Conservation (phyloP, 2,888 invertebrate species). For the Amphipyra tragopoginis region DNA sequence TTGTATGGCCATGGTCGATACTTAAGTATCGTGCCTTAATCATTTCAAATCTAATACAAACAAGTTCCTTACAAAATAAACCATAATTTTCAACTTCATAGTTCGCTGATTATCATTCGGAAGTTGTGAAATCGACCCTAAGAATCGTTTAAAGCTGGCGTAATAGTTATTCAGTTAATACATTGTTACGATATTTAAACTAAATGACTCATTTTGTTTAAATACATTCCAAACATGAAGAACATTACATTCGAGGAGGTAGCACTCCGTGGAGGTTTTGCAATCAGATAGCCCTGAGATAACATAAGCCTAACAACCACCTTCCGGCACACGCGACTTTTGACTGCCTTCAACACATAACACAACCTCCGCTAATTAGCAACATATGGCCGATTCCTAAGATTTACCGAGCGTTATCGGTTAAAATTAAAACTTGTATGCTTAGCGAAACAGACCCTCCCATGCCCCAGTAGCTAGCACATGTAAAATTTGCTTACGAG, state of each 20-base stretch:
- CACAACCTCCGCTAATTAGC: conserved; percentile 76
- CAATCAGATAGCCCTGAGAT: conserved; percentile 86
- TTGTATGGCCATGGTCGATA: no score
- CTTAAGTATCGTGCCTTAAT: no score
- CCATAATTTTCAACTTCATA: conserved; percentile 30
- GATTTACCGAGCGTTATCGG: no score
- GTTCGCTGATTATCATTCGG: conserved; percentile 34
- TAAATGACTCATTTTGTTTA: conserved; percentile 54
- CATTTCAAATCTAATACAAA: no score
- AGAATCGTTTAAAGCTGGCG: conserved; percentile 40
- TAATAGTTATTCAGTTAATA: conserved; percentile 37
- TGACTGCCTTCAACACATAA: conserved; percentile 72
- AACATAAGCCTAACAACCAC: conserved; percentile 75
- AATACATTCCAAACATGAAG: conserved; percentile 44
- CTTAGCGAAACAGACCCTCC: no score
- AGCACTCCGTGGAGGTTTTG: conserved; percentile 66
- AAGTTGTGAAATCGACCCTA: conserved; percentile 44
- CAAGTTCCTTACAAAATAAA: no score
- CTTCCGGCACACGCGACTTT: conserved; percentile 83
- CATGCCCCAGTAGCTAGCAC: no score
- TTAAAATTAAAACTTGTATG: no score
- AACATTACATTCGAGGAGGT: conserved; percentile 36
- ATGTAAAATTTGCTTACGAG: no score
- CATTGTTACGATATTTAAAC: conserved; percentile 47
- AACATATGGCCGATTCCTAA: conserved; percentile 1